Evolutionary conservation across 2,113 vertebrate genomes (phyloP).

Genomic region (Balaeniceps rex): DNA sequence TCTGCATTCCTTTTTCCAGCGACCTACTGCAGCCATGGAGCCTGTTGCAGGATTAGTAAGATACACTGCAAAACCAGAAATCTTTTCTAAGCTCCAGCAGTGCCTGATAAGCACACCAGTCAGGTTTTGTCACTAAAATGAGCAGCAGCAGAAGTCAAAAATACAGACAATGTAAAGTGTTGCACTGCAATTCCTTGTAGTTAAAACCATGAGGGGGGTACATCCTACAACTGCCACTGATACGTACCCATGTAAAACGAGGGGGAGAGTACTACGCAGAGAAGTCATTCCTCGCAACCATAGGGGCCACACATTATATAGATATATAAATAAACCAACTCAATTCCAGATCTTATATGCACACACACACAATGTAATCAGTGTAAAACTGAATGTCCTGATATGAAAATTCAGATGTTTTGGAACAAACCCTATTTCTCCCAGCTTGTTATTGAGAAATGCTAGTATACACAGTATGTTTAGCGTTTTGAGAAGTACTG

Average conservation of each 20-base stretch:
- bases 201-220: not conserved
- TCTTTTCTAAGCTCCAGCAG: not conserved
- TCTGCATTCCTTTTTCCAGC: not conserved
- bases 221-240: not conserved
- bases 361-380: not conserved
- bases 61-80: not conserved
- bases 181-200: not conserved
- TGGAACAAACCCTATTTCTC: not conserved
- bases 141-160: not conserved
- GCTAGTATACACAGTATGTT: not conserved
- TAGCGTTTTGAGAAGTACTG: not conserved
- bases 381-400: not conserved
- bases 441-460: not conserved
- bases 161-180: not conserved
- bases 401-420: not conserved
- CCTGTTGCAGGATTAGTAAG: not conserved
- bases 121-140: not conserved
- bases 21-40: not conserved
- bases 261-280: not conserved
- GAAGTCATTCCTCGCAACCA: not conserved
- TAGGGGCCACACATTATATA: not conserved
- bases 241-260: not conserved
- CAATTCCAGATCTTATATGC: not conserved
- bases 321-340: not conserved
- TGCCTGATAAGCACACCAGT: not conserved